Evolutionary conservation across 2,113 vertebrate species (phyloP), one percentile per base, ranked within the genome.

Genomic region (Corythornis vintsioides): DNA sequence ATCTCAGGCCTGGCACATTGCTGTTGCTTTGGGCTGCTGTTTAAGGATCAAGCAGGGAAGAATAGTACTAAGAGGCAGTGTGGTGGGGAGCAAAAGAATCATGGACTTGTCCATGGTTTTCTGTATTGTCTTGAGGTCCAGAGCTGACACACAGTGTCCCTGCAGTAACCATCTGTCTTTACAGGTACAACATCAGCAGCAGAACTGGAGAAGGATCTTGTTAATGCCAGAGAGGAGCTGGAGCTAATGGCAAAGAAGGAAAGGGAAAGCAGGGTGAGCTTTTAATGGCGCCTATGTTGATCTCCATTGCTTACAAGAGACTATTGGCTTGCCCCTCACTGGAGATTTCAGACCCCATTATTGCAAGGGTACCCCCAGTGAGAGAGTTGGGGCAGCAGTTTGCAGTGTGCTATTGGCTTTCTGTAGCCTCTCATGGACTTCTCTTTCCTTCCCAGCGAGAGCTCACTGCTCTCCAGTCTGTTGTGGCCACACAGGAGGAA

Each of bases 191-290:
- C 38, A 28, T 91, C 91, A 17, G 87, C 95, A 53, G 82, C 87
- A 52, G 98, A 97, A 26, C 95, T 98, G 38, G 97, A 98, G 86
- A 97, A 96, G 87, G 97, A 98, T 56, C 96, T 98, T 74, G 97
- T 96, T 90, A 96, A 89, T 67, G 85, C 98, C 74, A 98, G 97
- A 95, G 98, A 99, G 65, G 98, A 99, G 75, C 97, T 99, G 59
- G 95, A 96, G 52, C 94, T 99, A 81, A 97, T 98, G 90, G 94
- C 96, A 21, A 98, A 96, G 97, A 99, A 98, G 83, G 98, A 98
- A 94, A 97, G 97, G 90, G 98, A 99, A 95, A 98, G 95, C 94
- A 98, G 97, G 97, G 98, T 98, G 95, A 96, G 95, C 76, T 71
- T 96, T 19, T 72, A 40, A 9, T 69, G 35, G 42, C 76, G 28